Evolutionary conservation across 2,113 vertebrate species (phyloP).

Genomic region (Upupa epops): DNA sequence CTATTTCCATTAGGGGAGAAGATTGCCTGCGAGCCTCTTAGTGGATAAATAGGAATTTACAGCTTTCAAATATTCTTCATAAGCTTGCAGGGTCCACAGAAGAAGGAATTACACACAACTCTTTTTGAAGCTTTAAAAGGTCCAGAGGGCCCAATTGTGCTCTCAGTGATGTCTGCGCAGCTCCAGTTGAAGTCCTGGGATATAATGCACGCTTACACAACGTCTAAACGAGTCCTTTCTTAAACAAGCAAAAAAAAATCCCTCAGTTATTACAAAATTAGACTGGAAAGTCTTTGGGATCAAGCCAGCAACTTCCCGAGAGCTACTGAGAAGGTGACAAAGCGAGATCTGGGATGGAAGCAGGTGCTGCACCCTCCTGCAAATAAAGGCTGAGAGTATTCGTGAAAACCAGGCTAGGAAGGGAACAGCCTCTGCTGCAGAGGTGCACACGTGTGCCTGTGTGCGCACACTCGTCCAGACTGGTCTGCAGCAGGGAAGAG

Average conservation of each 20-base stretch:
- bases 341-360: neutral
- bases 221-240: slow-evolving; percentile 14
- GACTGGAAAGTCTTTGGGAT: neutral
- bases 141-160: slow-evolving; percentile 58
- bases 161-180: slow-evolving; percentile 31
- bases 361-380: neutral
- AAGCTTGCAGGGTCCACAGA: slow-evolving; percentile 51
- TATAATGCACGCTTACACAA: neutral
- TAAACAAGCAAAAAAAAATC: slow-evolving; percentile 1
- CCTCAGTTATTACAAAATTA: slow-evolving; percentile 45
- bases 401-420: neutral
- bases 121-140: slow-evolving; percentile 63
- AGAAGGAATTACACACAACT: slow-evolving; percentile 63
- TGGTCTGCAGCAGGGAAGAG: neutral
- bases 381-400: neutral
- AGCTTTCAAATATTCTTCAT: slow-evolving; percentile 68
- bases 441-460: accelerated
- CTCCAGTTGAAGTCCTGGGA: neutral
- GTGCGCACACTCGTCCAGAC: neutral
- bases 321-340: neutral
- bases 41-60: slow-evolving; percentile 73
- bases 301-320: slow-evolving; percentile 4
- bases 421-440: neutral
- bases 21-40: slow-evolving; percentile 68
- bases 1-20: slow-evolving; percentile 62